Percentiles rank a stretch among this genome's conserved stretches.
These are phyloP conservation scores for Drosophila melanica DNA, from an alignment of 1,140 invertebrate species.

Conservation along the genomic window DNA sequence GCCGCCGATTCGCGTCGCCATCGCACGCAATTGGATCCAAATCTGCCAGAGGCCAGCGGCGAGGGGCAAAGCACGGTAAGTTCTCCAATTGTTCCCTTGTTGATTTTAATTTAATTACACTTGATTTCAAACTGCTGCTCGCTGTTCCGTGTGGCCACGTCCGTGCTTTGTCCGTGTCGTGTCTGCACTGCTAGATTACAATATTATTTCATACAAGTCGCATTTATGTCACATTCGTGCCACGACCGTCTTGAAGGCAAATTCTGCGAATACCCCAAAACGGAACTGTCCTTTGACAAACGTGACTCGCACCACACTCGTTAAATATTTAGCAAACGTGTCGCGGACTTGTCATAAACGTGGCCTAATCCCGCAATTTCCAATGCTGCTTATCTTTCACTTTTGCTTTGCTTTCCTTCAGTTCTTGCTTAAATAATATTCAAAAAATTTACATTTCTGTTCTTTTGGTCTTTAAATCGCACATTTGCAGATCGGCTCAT, in stretches of 20 bases:
- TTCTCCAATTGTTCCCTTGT: slow-evolving; percentile 66
- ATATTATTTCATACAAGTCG: slow-evolving; percentile 68
- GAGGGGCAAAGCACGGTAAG: slow-evolving; percentile 83
- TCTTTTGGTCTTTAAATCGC: slow-evolving; percentile 12
- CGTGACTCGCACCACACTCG: slow-evolving; percentile 38
- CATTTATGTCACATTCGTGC: slow-evolving; percentile 59
- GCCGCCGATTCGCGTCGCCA: slow-evolving; percentile 76
- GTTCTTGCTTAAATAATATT: not conserved
- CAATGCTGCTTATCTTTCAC: slow-evolving; percentile 37
- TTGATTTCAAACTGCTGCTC: slow-evolving; percentile 60
- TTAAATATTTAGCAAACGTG: slow-evolving; percentile 68
- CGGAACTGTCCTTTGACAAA: slow-evolving; percentile 12
- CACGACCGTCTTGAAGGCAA: slow-evolving; percentile 9
- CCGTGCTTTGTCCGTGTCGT: slow-evolving; percentile 2
- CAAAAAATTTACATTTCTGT: slow-evolving; percentile 28
- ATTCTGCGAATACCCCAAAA: slow-evolving; percentile 23
- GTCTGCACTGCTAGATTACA: slow-evolving; percentile 35
- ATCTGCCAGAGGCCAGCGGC: slow-evolving; percentile 76
- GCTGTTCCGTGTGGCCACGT: slow-evolving; percentile 2
- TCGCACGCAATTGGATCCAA: slow-evolving; percentile 81
- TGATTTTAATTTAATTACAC: slow-evolving; percentile 80
- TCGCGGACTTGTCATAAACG: slow-evolving; percentile 28
- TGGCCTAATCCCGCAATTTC: slow-evolving; percentile 8
- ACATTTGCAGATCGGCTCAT: slow-evolving; percentile 81
- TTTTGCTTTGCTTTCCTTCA: slow-evolving; percentile 17